Evolutionary conservation across 2,113 vertebrate species (phyloP), one percentile per base, ranked within the genome.

Genomic region (Brachionichthys hirsutus): DNA sequence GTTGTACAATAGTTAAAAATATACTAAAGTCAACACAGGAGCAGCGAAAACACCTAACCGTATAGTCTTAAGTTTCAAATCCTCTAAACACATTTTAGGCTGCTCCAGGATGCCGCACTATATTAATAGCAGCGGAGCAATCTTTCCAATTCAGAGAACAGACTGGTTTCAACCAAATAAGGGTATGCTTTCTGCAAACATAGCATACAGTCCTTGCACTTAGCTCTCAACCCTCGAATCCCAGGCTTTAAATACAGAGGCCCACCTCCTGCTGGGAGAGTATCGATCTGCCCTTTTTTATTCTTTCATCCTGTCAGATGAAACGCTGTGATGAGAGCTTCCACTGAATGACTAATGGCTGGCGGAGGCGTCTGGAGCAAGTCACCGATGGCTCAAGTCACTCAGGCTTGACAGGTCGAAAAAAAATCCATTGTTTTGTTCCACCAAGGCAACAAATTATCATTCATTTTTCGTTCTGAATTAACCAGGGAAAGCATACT

Each of bases 161-260:
- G 18, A 68, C 60, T 54, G 17, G 9, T 64, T 80, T 62, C 47
- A 64, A 68, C 86, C 85, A 86, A 88, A 88, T 86, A 87, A 80
- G 82, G 86, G 13, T 50, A 74, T 76, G 58, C 47, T 43, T 63
- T 75, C 53, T 54, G 62, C 72, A 83, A 77, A 77, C 58, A 81
- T 66, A 80, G 83, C 78, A 84, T 56, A 66, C 16, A 68, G 44
- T 44, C 41, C 54, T 40, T 42, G 30, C 36, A 38, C 53, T 43
- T 14, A 52, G 47, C 54, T 81, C 66, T 73, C 51, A 58, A 62
- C 57, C 41, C 46, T 22, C 50, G 45, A 67, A 53, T 45, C 45
- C 30, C 47, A 46, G 60, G 50, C 62, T 77, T 65, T 60, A 64
- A 69, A 75, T 72, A 78, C 66, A 50, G 38, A 52, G 43, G 46